Conservation (phyloP, 2,888 invertebrate genomes). For the Vandiemenella viatica region DNA sequence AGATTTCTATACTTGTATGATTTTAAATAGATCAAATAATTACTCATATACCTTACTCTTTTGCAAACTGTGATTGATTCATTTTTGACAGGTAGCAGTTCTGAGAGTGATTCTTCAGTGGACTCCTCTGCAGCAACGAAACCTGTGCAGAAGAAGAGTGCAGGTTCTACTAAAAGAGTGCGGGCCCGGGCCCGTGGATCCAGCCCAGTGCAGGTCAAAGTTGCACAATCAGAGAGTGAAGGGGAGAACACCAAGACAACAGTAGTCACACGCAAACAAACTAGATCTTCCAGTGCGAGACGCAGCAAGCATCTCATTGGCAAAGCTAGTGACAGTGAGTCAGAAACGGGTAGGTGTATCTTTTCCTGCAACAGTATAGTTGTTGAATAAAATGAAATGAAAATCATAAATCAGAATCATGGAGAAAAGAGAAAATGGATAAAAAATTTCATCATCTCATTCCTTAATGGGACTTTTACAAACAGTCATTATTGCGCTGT, state of each 20-base stretch:
- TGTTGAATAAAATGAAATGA: too few species aligned
- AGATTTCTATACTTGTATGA: too few species aligned
- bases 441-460: too few species aligned
- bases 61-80: too few species aligned
- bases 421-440: too few species aligned
- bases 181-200: neutral
- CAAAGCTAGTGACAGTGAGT: constrained; percentile 22
- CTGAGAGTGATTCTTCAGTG: constrained; percentile 16
- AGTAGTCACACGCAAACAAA: constrained; percentile 44
- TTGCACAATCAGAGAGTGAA: constrained; percentile 26
- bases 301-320: constrained; percentile 23
- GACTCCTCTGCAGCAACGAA: constrained; percentile 7
- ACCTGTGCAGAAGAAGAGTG: constrained; percentile 11
- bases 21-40: too few species aligned
- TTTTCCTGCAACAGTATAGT: too few species aligned
- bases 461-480: too few species aligned
- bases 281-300: constrained; percentile 51
- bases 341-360: constrained; percentile 21
- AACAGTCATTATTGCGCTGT: too few species aligned
- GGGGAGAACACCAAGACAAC: constrained; percentile 24
- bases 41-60: too few species aligned
- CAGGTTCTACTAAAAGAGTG: constrained; percentile 9
- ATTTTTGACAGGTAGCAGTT: constrained; percentile 22
- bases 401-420: too few species aligned
- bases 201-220: constrained; percentile 20